A percentile compares a stretch with the other conserved stretches of the same genome.
These are phyloP conservation scores for Pseudomugil gertrudae DNA, from an alignment of 2,797 vertebrate species.

Conservation along the genomic window DNA sequence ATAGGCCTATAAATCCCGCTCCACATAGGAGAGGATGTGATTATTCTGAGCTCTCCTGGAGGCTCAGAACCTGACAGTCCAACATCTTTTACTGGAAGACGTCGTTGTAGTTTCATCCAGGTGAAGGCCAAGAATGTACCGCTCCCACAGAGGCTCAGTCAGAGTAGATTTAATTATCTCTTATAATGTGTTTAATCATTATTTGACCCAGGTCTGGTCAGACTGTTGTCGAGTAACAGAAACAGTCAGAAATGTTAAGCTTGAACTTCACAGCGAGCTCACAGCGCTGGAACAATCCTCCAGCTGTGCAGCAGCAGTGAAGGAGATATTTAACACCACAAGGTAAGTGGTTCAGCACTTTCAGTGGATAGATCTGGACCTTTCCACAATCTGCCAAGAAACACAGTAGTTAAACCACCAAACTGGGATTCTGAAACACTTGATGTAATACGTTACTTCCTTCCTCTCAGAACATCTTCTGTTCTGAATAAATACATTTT, in stretches of 20 bases:
- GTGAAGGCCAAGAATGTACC: slow-evolving; percentile 62
- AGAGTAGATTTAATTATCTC: slow-evolving; percentile 18
- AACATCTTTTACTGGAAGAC: slow-evolving; percentile 40
- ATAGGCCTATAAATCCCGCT: slow-evolving; percentile 1
- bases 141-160: slow-evolving; percentile 24
- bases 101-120: slow-evolving; percentile 56
- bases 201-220: slow-evolving; percentile 11
- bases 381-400: not conserved
- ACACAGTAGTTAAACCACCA: not conserved
- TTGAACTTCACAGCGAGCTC: not conserved
- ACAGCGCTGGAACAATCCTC: slow-evolving; percentile 14
- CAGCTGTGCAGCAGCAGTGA: slow-evolving; percentile 27
- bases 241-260: not conserved
- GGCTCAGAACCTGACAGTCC: slow-evolving; percentile 67
- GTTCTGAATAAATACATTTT: not conserved
- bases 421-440: slow-evolving; percentile 27
- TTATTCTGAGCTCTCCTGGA: slow-evolving; percentile 18
- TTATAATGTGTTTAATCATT: slow-evolving; percentile 30
- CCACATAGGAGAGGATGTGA: slow-evolving; percentile 29
- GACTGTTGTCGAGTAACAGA: slow-evolving; percentile 18
- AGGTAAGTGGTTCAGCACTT: not conserved
- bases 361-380: slow-evolving; percentile 16
- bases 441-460: slow-evolving; percentile 15
- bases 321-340: slow-evolving; percentile 24
- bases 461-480: not conserved